Conservation (phyloP, 1,140 invertebrate genomes). For the Bombus terrestris region DNA sequence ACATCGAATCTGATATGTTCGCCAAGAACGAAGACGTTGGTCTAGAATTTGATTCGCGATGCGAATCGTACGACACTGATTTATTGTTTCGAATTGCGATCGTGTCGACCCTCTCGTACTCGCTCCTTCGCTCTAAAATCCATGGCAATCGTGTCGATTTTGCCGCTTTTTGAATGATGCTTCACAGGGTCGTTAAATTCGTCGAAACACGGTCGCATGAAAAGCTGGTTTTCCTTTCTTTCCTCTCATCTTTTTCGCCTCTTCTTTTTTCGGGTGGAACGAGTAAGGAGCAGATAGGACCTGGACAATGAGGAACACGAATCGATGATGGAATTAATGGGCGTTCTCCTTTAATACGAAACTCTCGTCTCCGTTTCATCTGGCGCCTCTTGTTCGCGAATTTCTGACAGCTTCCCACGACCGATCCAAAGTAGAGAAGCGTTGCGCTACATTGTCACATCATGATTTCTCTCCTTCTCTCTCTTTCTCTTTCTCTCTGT, state of each 20-base stretch:
- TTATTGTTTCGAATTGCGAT: conserved; percentile 9
- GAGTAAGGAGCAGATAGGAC: too few relatives aligned
- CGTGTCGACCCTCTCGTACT: neutral
- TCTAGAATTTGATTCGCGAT: neutral
- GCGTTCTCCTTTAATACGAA: conserved; percentile 38
- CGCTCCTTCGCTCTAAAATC: neutral
- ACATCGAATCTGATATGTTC: neutral
- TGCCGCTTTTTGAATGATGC: neutral
- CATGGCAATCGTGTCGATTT: conserved; percentile 14
- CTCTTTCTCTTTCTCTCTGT: too few relatives aligned
- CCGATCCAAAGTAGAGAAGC: neutral
- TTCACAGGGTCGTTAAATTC: conserved; percentile 38
- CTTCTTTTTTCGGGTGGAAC: neutral
- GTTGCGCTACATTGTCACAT: neutral
- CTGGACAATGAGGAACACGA: conserved; percentile 27
- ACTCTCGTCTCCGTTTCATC: conserved; percentile 2
- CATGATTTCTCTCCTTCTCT: neutral
- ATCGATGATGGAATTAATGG: conserved; percentile 49
- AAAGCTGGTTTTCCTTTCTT: neutral
- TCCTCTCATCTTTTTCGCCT: neutral
- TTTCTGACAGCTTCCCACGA: conserved; percentile 7
- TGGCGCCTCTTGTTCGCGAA: neutral
- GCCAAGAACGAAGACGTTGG: neutral
- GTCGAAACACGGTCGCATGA: conserved; percentile 6
- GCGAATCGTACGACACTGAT: neutral